These are phyloP conservation scores for Gortyna flavago DNA, from an alignment of 2,888 invertebrate genomes.

Conservation along the genomic window DNA sequence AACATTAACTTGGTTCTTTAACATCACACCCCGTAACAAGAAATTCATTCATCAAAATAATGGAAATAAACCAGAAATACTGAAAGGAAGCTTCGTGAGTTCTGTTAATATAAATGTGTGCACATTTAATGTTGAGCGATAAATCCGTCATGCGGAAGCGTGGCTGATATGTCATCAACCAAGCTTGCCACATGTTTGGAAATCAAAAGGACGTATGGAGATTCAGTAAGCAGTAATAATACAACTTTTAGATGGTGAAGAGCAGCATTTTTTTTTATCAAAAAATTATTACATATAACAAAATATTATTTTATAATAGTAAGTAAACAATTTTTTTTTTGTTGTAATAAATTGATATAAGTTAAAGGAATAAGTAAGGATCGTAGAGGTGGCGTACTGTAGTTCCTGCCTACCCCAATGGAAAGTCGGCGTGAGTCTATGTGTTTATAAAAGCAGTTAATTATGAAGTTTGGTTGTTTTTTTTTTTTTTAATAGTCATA, in stretches of 20 bases:
- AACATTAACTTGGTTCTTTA: background rate
- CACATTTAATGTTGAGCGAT: slow-evolving; percentile 23
- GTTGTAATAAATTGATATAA: background rate
- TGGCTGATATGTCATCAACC: slow-evolving; percentile 38
- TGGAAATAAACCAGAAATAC: slow-evolving; percentile 8
- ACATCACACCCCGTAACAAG: background rate
- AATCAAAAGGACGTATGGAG: slow-evolving; percentile 3
- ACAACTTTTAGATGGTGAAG: background rate
- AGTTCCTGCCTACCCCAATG: background rate
- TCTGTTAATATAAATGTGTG: slow-evolving; percentile 39
- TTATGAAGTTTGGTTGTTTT: background rate
- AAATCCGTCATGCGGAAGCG: slow-evolving; percentile 46
- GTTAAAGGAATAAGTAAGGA: background rate
- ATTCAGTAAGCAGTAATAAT: background rate
- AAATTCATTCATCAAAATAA: slow-evolving; percentile 5
- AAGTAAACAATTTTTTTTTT: no score
- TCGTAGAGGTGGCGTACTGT: background rate
- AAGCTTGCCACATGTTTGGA: background rate
- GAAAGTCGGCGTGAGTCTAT: background rate
- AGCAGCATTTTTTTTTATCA: fast-evolving
- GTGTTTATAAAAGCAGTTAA: background rate
- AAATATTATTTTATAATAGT: no score
- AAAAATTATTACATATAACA: no score
- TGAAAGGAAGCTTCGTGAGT: slow-evolving; percentile 18
- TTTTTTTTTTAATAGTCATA: no score